Evolutionary conservation across 1,140 invertebrate species (phyloP).

Genomic region (Rhagoletis zephyria): DNA sequence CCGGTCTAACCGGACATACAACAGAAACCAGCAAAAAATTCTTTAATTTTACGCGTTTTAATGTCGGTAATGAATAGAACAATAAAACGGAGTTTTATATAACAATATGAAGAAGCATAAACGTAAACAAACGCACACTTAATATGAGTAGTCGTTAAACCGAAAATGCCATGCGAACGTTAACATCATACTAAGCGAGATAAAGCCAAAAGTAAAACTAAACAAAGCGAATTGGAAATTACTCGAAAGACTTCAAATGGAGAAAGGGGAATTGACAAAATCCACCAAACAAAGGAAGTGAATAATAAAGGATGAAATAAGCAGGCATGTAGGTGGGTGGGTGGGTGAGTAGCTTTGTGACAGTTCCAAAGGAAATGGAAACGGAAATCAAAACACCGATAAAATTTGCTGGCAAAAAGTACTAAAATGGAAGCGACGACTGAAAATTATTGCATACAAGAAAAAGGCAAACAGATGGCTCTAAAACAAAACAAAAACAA

Average conservation of each 20-base stretch:
- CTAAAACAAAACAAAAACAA: constrained; percentile 23
- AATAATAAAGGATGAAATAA: neutral
- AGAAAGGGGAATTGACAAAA: neutral
- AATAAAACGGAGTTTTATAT: constrained; percentile 14
- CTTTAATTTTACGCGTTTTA: too few species aligned
- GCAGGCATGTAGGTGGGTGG: neutral
- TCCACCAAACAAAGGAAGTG: neutral
- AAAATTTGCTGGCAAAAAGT: neutral
- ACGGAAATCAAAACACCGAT: constrained; percentile 30
- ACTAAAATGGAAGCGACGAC: neutral
- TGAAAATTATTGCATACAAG: neutral
- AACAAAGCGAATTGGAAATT: constrained; percentile 17
- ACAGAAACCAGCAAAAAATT: too few species aligned
- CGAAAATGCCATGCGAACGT: constrained; percentile 17
- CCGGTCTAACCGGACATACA: too few species aligned
- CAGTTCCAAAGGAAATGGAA: constrained; percentile 25
- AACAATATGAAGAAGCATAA: neutral
- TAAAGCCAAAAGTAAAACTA: constrained; percentile 13
- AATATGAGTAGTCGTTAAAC: neutral
- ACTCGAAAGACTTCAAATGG: constrained; percentile 29
- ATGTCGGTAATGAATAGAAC: too few species aligned
- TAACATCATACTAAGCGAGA: constrained; percentile 13
- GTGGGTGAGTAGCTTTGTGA: constrained; percentile 23
- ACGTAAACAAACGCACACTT: constrained; percentile 17
- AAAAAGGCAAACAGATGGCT: neutral